Percentiles rank a stretch among this genome's conserved stretches.
Conservation (phyloP, 1,140 invertebrate genomes). For the Drosophila malerkotliana region DNA sequence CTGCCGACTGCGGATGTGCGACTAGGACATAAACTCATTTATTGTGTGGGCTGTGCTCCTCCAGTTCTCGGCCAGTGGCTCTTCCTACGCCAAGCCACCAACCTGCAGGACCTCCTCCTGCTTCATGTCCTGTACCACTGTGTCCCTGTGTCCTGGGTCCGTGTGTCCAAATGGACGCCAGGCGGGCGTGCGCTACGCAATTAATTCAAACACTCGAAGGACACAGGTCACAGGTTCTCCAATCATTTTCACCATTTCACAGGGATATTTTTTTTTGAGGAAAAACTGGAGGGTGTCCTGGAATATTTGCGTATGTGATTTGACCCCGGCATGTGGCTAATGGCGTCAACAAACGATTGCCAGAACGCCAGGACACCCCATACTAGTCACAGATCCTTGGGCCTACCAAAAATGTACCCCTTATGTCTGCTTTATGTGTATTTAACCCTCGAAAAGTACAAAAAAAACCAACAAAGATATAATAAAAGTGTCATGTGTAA, state of each 20-base stretch:
- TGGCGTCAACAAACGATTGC: conserved; percentile 71
- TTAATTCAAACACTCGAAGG: conserved; percentile 81
- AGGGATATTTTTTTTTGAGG: conserved; percentile 1
- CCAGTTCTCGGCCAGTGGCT: not conserved
- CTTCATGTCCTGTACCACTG: not conserved
- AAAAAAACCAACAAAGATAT: not conserved
- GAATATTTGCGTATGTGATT: conserved; percentile 73
- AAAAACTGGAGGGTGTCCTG: conserved; percentile 7
- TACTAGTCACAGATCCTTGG: not conserved
- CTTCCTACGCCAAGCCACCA: not conserved
- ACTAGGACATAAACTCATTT: conserved; percentile 81
- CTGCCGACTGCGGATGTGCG: conserved; percentile 36
- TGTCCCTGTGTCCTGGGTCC: not conserved
- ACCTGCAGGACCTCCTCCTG: not conserved
- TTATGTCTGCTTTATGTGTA: conserved; percentile 3
- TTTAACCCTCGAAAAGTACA: not conserved
- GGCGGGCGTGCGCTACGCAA: conserved; percentile 78
- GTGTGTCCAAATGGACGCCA: conserved; percentile 50
- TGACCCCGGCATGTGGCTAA: conserved; percentile 64
- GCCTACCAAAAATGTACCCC: not conserved
- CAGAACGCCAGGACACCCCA: conserved; percentile 37
- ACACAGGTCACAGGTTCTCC: conserved; percentile 58
- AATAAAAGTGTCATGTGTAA: conserved; percentile 15
- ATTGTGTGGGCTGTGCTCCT: conserved; percentile 56
- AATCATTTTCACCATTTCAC: conserved; percentile 23